These are phyloP conservation scores for Watsonalla binaria DNA, from an alignment of 2,888 invertebrate species.

Conservation along the genomic window DNA sequence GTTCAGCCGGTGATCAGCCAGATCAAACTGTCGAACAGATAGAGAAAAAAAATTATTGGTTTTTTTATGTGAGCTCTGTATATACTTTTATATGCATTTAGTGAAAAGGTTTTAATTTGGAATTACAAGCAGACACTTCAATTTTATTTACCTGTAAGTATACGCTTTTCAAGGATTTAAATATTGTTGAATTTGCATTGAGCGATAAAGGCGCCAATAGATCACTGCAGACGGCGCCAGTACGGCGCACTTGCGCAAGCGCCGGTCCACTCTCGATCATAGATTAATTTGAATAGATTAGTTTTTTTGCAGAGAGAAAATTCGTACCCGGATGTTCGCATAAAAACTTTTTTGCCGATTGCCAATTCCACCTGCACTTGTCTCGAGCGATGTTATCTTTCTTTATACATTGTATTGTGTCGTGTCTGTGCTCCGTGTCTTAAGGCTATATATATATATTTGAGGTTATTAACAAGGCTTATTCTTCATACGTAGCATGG, in stretches of 20 bases:
- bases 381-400: neutral
- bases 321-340: conserved; percentile 1
- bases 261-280: conserved; percentile 27
- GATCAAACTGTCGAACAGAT: no score
- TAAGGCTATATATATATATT: neutral
- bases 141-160: no score
- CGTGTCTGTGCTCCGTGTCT: neutral
- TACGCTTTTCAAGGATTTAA: conserved; percentile 51
- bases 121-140: no score
- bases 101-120: no score
- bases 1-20: no score
- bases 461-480: neutral
- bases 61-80: no score
- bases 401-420: neutral
- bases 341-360: neutral
- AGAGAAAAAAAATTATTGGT: no score
- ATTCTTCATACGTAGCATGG: no score
- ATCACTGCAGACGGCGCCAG: conserved; percentile 71
- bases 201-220: conserved; percentile 65
- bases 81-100: no score
- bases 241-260: conserved; percentile 49
- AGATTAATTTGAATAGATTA: conserved; percentile 31
- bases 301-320: conserved; percentile 4
- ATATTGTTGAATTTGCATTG: conserved; percentile 62
- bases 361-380: neutral